Percentiles rank a stretch among this genome's conserved stretches.
Evolutionary conservation across 2,113 vertebrate genomes (phyloP).

Genomic region (Orientallactaga bullata): DNA sequence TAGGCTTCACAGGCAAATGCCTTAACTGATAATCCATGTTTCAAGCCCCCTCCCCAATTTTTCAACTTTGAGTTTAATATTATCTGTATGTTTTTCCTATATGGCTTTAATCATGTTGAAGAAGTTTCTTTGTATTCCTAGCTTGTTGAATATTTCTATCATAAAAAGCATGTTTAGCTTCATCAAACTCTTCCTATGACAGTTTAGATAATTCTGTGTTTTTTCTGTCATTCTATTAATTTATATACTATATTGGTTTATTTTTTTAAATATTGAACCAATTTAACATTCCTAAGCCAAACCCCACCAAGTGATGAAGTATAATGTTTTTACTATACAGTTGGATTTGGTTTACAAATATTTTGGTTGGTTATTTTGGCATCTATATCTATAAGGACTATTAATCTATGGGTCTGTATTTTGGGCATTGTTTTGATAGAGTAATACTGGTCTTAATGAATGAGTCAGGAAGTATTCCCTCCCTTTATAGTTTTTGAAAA

Average conservation of each 20-base stretch:
- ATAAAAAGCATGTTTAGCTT: conserved; percentile 35
- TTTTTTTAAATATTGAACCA: background rate
- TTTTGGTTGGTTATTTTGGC: background rate
- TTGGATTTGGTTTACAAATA: background rate
- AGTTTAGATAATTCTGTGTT: background rate
- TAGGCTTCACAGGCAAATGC: no score
- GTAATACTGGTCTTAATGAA: background rate
- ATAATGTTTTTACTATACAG: background rate
- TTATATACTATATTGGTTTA: background rate
- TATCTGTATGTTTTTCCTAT: background rate
- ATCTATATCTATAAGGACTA: background rate
- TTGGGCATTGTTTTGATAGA: background rate
- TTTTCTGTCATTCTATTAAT: conserved; percentile 29
- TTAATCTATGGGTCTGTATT: background rate
- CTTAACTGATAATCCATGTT: no score
- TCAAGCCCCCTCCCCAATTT: no score
- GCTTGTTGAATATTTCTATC: conserved; percentile 3
- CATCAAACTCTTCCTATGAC: background rate
- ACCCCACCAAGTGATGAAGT: background rate
- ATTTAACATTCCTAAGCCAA: background rate
- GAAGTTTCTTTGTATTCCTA: conserved; percentile 10
- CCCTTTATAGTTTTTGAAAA: background rate
- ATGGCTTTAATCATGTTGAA: background rate
- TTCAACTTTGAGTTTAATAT: background rate
- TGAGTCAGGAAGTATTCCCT: background rate